phyloP scores from a whole-genome alignment of 37 sponge, comb jelly and placozoan genomes.

The Halisarca cf. caerulea region DNA sequence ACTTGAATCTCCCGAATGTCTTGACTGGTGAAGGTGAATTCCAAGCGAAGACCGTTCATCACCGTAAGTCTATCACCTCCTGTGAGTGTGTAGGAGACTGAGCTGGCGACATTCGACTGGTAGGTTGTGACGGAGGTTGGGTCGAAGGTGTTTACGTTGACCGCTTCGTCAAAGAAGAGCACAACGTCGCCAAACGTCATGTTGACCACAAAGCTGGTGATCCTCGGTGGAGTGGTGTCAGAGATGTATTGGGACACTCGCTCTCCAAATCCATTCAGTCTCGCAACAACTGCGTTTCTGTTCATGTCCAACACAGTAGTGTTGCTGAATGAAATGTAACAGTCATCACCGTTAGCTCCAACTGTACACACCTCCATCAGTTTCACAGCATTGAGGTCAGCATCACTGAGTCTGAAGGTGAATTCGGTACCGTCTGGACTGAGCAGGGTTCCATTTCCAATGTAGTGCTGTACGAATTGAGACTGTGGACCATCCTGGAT shows the following conservation, averaged over 20 bases:
- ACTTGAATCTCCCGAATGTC: conserved; percentile 63
- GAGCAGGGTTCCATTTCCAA: conserved; percentile 31
- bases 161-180: conserved; percentile 73
- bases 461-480: not conserved
- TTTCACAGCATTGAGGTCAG: conserved; percentile 77
- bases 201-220: conserved; percentile 67
- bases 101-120: not conserved
- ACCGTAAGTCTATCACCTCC: conserved; percentile 54
- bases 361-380: conserved; percentile 69
- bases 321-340: conserved; percentile 64
- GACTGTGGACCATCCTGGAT: conserved; percentile 22
- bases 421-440: conserved; percentile 56
- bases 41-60: conserved; percentile 60
- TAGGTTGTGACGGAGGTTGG: conserved; percentile 56
- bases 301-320: conserved; percentile 63
- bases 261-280: conserved; percentile 18
- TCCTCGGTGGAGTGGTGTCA: conserved; percentile 64
- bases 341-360: conserved; percentile 52
- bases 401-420: conserved; percentile 50
- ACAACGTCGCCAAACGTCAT: conserved; percentile 78
- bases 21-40: conserved; percentile 53
- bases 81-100: conserved; percentile 64
- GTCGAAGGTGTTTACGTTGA: conserved; percentile 74
- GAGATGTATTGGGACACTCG: conserved; percentile 48
- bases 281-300: conserved; percentile 46